Evolutionary conservation across 1,140 invertebrate genomes (phyloP).

Genomic region (Venturia canescens): DNA sequence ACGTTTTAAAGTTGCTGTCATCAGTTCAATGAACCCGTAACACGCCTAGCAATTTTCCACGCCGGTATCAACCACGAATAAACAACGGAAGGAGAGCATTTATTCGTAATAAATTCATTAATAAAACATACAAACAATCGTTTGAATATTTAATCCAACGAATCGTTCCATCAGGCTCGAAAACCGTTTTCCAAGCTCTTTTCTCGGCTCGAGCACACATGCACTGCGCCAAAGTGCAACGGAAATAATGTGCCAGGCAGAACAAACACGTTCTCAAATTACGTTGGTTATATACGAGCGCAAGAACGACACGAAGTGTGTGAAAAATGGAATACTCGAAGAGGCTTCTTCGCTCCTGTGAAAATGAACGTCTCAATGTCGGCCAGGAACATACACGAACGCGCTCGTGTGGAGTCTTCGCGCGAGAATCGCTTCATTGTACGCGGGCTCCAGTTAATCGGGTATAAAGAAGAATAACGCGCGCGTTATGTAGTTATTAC

Average conservation of each 20-base stretch:
- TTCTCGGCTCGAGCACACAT: neutral
- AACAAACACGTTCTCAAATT: slow-evolving; percentile 8
- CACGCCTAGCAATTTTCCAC: too few species aligned
- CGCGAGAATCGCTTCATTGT: neutral
- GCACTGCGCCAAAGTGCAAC: neutral
- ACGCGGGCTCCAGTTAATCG: neutral
- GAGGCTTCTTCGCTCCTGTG: slow-evolving; percentile 14
- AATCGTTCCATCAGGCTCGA: too few species aligned
- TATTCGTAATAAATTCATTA: too few species aligned
- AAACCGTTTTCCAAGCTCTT: too few species aligned
- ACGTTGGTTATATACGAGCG: neutral
- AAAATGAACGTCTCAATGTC: slow-evolving; percentile 19
- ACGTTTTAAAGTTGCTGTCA: too few species aligned
- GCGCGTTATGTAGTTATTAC: neutral
- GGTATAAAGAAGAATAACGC: neutral
- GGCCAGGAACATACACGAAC: neutral
- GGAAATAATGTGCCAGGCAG: neutral
- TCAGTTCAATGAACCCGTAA: too few species aligned
- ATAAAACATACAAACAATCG: too few species aligned
- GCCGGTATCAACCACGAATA: too few species aligned
- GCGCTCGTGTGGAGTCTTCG: too few species aligned
- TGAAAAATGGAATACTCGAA: slow-evolving; percentile 17
- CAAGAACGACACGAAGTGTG: neutral
- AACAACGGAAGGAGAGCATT: too few species aligned
- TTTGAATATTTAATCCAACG: too few species aligned